phyloP scores from a whole-genome alignment of 2,888 invertebrate genomes.

The Argyresthia goedartella region DNA sequence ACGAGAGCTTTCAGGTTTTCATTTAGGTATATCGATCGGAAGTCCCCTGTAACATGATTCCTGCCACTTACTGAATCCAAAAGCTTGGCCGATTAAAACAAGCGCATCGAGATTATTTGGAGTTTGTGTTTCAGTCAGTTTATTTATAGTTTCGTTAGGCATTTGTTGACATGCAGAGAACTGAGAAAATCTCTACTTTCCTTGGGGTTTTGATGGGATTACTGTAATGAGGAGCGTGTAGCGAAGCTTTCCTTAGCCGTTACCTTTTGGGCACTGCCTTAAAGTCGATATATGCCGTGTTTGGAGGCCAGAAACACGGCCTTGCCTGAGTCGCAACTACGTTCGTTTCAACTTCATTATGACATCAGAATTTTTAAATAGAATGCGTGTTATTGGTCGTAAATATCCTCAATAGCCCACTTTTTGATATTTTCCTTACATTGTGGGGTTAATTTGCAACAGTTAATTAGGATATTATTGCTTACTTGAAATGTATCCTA shows the following conservation, averaged over 20 bases:
- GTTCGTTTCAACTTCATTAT: constrained; percentile 13
- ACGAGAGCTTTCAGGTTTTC: constrained; percentile 59
- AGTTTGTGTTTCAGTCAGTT: neutral
- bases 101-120: neutral
- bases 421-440: neutral
- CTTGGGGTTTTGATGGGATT: neutral
- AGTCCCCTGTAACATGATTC: constrained; percentile 53
- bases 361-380: constrained; percentile 66
- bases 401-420: neutral
- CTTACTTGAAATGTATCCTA: neutral
- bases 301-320: neutral
- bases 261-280: neutral
- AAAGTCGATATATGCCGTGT: neutral
- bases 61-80: constrained; percentile 25
- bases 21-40: constrained; percentile 63
- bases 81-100: constrained; percentile 14
- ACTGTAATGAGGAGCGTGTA: neutral
- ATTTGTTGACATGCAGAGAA: neutral
- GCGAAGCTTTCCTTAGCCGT: neutral
- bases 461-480: neutral
- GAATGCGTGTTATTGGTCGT: constrained; percentile 33
- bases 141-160: neutral
- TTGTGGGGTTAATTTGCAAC: neutral
- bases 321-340: neutral
- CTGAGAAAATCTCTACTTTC: no score